A percentile compares a stretch with the other conserved stretches of the same genome.
phyloP scores from a whole-genome alignment of 2,113 vertebrate species.

The Dipodomys ordii region DNA sequence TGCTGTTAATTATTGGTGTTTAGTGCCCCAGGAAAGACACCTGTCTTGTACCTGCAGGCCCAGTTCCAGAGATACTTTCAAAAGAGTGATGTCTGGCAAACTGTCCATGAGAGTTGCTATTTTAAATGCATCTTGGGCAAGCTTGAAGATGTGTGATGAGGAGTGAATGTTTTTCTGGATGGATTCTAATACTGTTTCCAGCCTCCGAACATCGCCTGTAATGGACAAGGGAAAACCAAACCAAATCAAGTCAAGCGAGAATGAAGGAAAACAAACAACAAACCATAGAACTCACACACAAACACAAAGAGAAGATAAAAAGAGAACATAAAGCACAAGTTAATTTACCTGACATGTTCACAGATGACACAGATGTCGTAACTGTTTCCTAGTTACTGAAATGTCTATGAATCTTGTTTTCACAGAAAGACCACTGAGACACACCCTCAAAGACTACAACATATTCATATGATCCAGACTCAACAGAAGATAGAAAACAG shows the following conservation, averaged over 20 bases:
- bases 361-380: slow-evolving; percentile 33
- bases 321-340: not conserved
- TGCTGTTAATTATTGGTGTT: not conserved
- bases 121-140: slow-evolving; percentile 93
- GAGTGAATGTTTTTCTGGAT: slow-evolving; percentile 95
- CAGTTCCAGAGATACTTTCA: slow-evolving; percentile 92
- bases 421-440: not conserved
- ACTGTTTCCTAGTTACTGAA: not conserved
- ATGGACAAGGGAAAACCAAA: slow-evolving; percentile 62
- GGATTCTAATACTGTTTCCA: slow-evolving; percentile 95
- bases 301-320: too few species aligned
- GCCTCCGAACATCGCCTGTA: slow-evolving; percentile 95
- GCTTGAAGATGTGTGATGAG: slow-evolving; percentile 97
- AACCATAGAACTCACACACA: not conserved
- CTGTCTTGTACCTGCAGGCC: slow-evolving; percentile 89
- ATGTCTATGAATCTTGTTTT: not conserved
- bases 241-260: slow-evolving; percentile 20
- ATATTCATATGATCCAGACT: not conserved
- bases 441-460: slow-evolving; percentile 2
- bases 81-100: slow-evolving; percentile 92
- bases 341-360: slow-evolving; percentile 46
- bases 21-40: slow-evolving; percentile 11
- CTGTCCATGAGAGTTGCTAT: slow-evolving; percentile 93
- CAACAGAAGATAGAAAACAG: not conserved
- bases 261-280: not conserved